Conservation (phyloP, 2,797 vertebrate genomes). For the Calcarius lapponicus region DNA sequence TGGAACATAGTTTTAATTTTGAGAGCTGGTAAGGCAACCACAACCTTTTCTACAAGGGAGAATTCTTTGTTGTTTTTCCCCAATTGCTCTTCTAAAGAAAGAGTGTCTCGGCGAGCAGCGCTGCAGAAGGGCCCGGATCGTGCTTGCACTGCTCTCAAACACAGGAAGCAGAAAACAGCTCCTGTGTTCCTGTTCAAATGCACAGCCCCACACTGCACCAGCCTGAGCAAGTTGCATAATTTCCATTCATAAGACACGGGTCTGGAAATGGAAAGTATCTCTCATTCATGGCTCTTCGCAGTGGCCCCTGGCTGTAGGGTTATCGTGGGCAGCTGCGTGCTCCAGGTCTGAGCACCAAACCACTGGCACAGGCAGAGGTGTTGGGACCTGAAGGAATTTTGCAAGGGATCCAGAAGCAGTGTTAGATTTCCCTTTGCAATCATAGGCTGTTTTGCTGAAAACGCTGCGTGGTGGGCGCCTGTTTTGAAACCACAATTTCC, state of each 20-base stretch:
- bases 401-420: neutral
- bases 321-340: accelerated
- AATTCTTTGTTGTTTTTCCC: conserved; percentile 41
- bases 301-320: neutral
- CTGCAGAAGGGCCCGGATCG: neutral
- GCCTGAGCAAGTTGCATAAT: neutral
- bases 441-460: neutral
- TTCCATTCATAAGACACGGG: neutral
- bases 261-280: neutral
- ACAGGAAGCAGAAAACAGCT: conserved; percentile 13
- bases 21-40: conserved; percentile 38
- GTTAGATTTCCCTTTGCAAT: neutral
- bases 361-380: neutral
- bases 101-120: neutral
- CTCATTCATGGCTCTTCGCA: neutral
- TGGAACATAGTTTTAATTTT: conserved; percentile 60
- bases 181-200: neutral
- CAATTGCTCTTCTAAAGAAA: neutral
- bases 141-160: neutral
- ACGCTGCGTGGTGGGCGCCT: accelerated
- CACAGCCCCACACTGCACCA: neutral
- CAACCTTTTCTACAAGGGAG: conserved; percentile 39
- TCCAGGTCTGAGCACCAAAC: neutral
- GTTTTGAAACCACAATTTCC: neutral
- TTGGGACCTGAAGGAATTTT: neutral